A percentile compares a stretch with the other conserved stretches of the same genome.
Evolutionary conservation across 2,888 invertebrate genomes (phyloP).

Genomic region (Lepidonotus clava): DNA sequence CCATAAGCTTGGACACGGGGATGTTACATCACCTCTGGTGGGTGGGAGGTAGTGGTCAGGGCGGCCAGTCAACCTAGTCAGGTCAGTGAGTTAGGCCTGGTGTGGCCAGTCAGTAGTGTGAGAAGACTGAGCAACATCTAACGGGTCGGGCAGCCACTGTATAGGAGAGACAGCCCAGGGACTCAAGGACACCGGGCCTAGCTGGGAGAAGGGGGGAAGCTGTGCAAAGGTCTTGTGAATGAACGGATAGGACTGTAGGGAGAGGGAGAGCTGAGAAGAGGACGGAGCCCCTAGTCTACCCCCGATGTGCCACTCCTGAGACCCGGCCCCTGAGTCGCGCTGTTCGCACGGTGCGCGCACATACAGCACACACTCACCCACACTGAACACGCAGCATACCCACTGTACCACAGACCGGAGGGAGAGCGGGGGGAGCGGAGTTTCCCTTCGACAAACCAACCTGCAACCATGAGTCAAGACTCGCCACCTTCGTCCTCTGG

Average conservation of each 20-base stretch:
- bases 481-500: too few species aligned
- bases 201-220: too few species aligned
- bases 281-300: background rate
- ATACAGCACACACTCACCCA: constrained; percentile 3
- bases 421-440: background rate
- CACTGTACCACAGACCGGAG: background rate
- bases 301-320: background rate
- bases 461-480: constrained; percentile 8
- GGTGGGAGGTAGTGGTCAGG: too few species aligned
- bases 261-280: background rate
- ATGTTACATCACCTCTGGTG: background rate
- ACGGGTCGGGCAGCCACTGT: too few species aligned
- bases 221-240: too few species aligned
- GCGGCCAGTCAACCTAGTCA: background rate
- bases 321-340: too few species aligned
- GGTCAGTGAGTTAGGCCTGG: background rate
- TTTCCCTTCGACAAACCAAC: background rate
- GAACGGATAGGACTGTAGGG: too few species aligned
- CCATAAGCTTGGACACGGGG: background rate
- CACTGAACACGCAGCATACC: background rate
- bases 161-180: too few species aligned
- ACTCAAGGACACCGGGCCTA: too few species aligned
- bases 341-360: too few species aligned
- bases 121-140: too few species aligned
- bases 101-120: too few species aligned